These are phyloP conservation scores for Balearica regulorum DNA, from an alignment of 2,797 vertebrate genomes.

Conservation along the genomic window DNA sequence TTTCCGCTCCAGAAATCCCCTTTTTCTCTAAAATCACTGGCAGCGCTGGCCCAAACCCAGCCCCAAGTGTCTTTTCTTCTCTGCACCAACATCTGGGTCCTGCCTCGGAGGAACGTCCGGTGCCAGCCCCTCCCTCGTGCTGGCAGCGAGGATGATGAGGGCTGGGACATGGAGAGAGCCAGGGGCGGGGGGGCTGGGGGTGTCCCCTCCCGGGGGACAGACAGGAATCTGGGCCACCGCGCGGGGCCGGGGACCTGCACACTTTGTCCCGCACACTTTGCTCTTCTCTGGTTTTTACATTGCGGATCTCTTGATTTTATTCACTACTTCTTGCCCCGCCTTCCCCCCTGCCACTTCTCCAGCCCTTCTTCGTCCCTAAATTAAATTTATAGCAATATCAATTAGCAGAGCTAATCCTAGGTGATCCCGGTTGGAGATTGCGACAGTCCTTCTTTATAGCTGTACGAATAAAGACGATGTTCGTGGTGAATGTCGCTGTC, in stretches of 20 bases:
- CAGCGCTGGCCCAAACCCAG: neutral
- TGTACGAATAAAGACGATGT: neutral
- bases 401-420: neutral
- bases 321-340: neutral
- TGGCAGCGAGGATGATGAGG: neutral
- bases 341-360: neutral
- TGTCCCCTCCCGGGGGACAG: neutral
- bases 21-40: too few relatives aligned
- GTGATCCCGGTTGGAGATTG: too few relatives aligned
- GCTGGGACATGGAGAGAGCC: neutral
- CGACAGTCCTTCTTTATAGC: neutral
- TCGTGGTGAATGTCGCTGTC: neutral
- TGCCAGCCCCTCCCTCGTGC: neutral
- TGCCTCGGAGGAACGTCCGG: neutral
- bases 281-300: neutral
- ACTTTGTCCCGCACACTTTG: neutral
- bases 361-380: neutral
- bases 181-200: neutral
- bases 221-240: neutral
- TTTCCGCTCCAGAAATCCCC: neutral
- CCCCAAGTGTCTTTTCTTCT: neutral
- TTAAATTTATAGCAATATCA: neutral
- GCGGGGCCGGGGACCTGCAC: neutral
- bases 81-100: neutral
- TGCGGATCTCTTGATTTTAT: neutral